Base-by-base conservation (phyloP, 2,888 invertebrate species). In the Acanthoscelides obtectus region DNA sequence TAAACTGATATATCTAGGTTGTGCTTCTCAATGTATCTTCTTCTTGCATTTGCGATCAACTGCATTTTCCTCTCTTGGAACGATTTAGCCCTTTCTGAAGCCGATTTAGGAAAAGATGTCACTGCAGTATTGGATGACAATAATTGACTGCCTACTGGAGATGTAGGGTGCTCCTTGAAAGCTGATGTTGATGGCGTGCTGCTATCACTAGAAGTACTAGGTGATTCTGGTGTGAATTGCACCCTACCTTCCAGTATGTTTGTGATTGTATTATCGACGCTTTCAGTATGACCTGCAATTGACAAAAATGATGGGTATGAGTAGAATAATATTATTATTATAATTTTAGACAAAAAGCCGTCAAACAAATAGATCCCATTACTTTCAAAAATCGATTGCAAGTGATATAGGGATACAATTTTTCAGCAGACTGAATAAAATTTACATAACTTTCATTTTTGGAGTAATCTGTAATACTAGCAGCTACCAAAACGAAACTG, bases 31-130 rank as follows among this genome's bases (percentile, higher is more conserved):
- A 94, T 91, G 83, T 95, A 96, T 81, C 90, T 89, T 83, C 89
- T 88, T 74, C 94, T 87, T 1, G 95, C 94, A 76, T 90, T 91
- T 20, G 92, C 92, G 74, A 95, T 91, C 87, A 96, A 91, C 80
- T 90, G 89, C 69, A 90, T 88, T 84, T 95, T 96, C 72, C 92
- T 86, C 81, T 95, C 94, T 79, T 93, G 92, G 85, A 94, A 94
- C 75, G 94, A 92, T 78, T 91, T 84, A 81, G 90, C 92, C 22
- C 94, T 85, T 76, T 92, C 92, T 66, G 86, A 86, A 0, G 90
- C 89, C 12, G 87, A 87, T 75, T 86, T 87, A 0, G 89, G 87
- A 84, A 90, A 90, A 6, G 85, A 83, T 1, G 87, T 85, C 0
- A 85, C 85, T 12, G 84, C 84, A 4, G 84, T 83, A 74, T 81